These are phyloP conservation scores for Saccostrea cuccullata DNA, from an alignment of 1,140 invertebrate genomes.

Conservation along the genomic window DNA sequence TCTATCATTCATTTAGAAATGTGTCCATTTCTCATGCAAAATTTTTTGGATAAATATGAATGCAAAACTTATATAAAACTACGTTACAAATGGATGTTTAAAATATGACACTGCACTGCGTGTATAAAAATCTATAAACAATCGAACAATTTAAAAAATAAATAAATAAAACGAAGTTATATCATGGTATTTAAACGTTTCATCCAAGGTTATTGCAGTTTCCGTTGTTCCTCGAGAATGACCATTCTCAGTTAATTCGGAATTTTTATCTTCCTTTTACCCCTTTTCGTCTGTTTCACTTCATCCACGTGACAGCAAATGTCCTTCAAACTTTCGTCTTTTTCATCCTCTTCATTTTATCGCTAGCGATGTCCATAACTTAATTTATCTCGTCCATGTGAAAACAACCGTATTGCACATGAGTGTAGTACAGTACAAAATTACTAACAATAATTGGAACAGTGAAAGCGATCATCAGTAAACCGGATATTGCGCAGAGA, in stretches of 20 bases:
- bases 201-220: constrained; percentile 45
- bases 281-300: constrained; percentile 1
- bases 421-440: constrained; percentile 78
- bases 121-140: background rate
- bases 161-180: background rate
- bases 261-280: constrained; percentile 7
- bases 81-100: too few species aligned
- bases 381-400: constrained; percentile 59
- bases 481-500: constrained; percentile 95
- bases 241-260: background rate
- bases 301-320: background rate
- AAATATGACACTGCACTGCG: too few species aligned
- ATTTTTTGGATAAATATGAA: too few species aligned
- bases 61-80: too few species aligned
- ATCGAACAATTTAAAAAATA: background rate
- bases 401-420: constrained; percentile 75
- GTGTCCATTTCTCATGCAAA: too few species aligned
- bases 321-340: constrained; percentile 27
- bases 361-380: constrained; percentile 38
- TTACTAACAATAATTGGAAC: constrained; percentile 79
- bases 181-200: background rate
- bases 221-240: constrained; percentile 23
- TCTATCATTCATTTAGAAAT: too few species aligned
- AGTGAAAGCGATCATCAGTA: constrained; percentile 96
- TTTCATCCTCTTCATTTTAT: background rate